Evolutionary conservation across 2,888 invertebrate species (phyloP).

Genomic region (Conomelus anceps): DNA sequence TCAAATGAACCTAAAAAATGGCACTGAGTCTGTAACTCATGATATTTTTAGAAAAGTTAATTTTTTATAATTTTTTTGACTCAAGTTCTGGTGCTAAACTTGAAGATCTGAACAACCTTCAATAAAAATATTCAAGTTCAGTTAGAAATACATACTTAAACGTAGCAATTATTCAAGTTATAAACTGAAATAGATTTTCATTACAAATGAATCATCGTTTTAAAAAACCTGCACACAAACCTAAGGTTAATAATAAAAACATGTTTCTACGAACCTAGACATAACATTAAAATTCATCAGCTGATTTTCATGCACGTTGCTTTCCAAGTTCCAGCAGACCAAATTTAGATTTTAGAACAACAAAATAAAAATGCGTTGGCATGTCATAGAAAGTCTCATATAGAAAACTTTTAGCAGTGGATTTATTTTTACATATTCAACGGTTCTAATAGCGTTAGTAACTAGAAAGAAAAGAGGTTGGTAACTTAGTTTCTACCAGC

Average conservation of each 20-base stretch:
- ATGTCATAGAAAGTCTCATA: neutral
- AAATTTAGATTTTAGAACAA: neutral
- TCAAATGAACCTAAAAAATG: neutral
- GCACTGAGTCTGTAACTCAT: neutral
- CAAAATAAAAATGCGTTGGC: neutral
- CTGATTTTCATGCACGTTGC: neutral
- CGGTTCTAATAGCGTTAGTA: no score
- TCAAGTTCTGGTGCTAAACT: no score
- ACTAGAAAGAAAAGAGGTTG: neutral
- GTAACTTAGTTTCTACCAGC: neutral
- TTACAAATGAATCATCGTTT: no score
- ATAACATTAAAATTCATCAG: neutral
- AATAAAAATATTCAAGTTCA: no score
- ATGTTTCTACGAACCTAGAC: no score
- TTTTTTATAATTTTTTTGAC: no score
- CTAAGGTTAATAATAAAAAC: no score
- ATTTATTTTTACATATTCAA: neutral
- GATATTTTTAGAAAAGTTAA: neutral
- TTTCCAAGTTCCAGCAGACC: neutral
- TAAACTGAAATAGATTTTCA: no score
- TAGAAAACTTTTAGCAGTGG: neutral
- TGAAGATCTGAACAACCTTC: no score
- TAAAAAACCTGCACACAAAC: no score
- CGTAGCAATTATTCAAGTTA: no score
- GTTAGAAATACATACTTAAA: no score